Conservation (phyloP, 1,140 invertebrate species). For the Drusus annulatus region DNA sequence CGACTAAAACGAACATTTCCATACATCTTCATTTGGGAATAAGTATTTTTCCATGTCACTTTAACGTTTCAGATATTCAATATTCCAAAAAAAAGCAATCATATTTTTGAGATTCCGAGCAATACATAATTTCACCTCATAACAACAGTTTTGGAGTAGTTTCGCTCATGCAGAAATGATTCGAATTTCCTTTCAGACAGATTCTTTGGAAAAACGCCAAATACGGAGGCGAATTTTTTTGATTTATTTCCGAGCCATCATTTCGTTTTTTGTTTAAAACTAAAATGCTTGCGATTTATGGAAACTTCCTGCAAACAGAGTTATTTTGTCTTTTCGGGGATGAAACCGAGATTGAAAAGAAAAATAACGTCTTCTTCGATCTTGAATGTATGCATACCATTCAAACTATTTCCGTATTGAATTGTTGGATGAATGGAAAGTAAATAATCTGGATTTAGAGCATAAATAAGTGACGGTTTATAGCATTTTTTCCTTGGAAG, state of each 20-base stretch:
- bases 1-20: no score
- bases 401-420: no score
- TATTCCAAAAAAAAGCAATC: background rate
- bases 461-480: no score
- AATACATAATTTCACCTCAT: background rate
- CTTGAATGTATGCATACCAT: no score
- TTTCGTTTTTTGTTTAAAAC: background rate
- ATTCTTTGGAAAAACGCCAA: constrained; percentile 20
- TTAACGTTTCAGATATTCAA: no score
- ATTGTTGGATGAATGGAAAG: no score
- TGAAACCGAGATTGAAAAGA: no score
- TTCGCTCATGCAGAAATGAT: background rate
- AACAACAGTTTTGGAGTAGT: background rate
- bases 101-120: background rate
- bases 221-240: background rate
- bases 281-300: constrained; percentile 11
- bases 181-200: background rate
- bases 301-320: constrained; percentile 9
- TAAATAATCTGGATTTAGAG: no score
- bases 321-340: no score
- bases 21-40: no score
- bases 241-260: constrained; percentile 9
- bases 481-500: no score
- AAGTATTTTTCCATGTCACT: no score
- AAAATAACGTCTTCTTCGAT: background rate